Evolutionary conservation across 2,888 invertebrate genomes (phyloP), one percentile per base, ranked within the genome.

Genomic region (Calliscelio sp.): DNA sequence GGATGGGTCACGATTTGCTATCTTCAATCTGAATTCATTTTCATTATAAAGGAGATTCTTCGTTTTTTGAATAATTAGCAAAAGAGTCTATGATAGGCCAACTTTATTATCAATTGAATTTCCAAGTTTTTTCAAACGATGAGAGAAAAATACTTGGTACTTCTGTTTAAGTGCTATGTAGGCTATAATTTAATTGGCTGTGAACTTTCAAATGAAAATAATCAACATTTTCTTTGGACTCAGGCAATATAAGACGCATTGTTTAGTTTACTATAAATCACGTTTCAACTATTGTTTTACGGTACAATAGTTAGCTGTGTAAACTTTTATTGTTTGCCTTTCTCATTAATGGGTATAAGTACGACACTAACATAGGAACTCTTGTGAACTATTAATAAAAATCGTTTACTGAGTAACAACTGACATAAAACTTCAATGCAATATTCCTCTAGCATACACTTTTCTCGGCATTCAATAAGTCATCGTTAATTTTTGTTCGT

Each of bases 391-490:
- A 53, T 63, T 74, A 73, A 74, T 74, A 28, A 46, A 65, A 75
- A 44, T 55, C 51, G 38, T 57, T 66, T 35, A 10, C 28, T 32
- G n/a, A 2, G 41, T 78, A 70, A 78, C 70, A 20, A 25, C 78
- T 24, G 49, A 20, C 55, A 35, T 63, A 41, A 70, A 70, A 32
- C 51, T 70, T 71, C 63, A 70, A 53, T 41, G 73, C 65, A 80
- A 73, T 73, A 80, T 80, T 65, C 63, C 28, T 57, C 35, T 20
- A 28, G 57, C 65, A 41, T 66, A 65, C 44, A 46, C 55, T 55
- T 38, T 38, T 73, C 51, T 44, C 32, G 59, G 32, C 55, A 28
- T 74, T 53, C 68, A 74, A 65, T 71, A 65, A 81, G 51, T 61
- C 32, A 59, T 73, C 70, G 41, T 65, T 51, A 22, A 55, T 59